Evolutionary conservation across 1,140 invertebrate species (phyloP).

Genomic region (Drosophila dunni): DNA sequence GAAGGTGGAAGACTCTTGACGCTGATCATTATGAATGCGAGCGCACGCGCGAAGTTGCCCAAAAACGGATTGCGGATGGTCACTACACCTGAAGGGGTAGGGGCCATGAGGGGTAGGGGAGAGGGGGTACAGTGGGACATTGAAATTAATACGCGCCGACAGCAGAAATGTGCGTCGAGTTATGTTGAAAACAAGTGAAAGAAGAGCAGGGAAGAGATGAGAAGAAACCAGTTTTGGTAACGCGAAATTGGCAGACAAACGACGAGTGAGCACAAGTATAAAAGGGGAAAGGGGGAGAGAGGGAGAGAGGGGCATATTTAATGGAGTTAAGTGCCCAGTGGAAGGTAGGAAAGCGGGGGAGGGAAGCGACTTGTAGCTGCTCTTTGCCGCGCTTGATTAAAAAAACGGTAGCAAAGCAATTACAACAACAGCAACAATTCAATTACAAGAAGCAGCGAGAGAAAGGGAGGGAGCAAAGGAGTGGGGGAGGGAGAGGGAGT

Average conservation of each 20-base stretch:
- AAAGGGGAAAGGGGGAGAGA: not conserved
- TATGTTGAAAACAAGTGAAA: conserved; percentile 47
- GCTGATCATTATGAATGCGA: conserved; percentile 71
- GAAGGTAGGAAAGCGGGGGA: not conserved
- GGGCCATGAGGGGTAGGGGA: not conserved
- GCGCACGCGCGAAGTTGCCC: conserved; percentile 77
- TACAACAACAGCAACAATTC: conserved; percentile 83
- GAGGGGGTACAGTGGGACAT: conserved; percentile 44
- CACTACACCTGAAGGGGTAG: conserved; percentile 5
- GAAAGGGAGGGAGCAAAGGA: conserved; percentile 17
- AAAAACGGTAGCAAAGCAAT: conserved; percentile 81
- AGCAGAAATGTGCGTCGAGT: conserved; percentile 75
- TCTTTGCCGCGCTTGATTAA: conserved; percentile 59
- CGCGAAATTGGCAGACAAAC: conserved; percentile 57
- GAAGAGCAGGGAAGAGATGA: not conserved
- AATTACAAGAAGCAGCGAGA: conserved; percentile 65
- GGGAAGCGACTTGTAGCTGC: conserved; percentile 8
- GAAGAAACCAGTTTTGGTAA: conserved; percentile 6
- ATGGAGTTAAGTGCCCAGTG: conserved; percentile 60
- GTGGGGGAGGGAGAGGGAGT: not conserved
- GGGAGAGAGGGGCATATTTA: conserved; percentile 41
- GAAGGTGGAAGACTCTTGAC: conserved; percentile 18
- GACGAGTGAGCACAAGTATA: not conserved
- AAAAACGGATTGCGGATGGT: conserved; percentile 60
- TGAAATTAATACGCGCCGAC: conserved; percentile 81